A percentile compares a stretch with the other conserved stretches of the same genome.
These are phyloP conservation scores for Austrofundulus limnaeus DNA, from an alignment of 2,113 vertebrate species.

Conservation along the genomic window DNA sequence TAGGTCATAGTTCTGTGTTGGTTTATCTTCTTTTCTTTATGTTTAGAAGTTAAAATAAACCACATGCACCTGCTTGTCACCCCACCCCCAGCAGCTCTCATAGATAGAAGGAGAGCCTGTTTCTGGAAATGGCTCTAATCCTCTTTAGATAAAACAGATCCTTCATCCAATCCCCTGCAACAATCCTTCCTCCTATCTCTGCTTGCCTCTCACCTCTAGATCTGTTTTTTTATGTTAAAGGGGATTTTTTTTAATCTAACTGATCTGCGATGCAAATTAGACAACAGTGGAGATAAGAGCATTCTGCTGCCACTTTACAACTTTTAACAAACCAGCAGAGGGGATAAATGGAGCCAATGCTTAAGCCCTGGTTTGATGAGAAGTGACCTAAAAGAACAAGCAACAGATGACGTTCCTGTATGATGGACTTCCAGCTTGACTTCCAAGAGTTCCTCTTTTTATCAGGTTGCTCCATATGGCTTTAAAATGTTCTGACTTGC, in stretches of 20 bases:
- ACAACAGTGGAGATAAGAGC: constrained; percentile 62
- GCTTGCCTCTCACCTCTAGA: constrained; percentile 27
- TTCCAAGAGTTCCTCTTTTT: neutral
- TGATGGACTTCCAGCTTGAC: constrained; percentile 1
- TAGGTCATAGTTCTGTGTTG: too few relatives aligned
- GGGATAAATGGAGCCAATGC: constrained; percentile 1
- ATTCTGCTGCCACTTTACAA: constrained; percentile 24
- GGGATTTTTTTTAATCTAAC: constrained; percentile 80
- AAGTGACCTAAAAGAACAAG: constrained; percentile 4
- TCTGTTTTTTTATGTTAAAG: constrained; percentile 56
- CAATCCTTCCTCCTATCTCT: constrained; percentile 43
- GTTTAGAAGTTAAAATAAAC: too few relatives aligned
- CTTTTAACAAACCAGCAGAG: constrained; percentile 2
- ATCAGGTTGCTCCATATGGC: neutral
- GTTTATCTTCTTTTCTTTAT: too few relatives aligned
- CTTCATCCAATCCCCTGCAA: constrained; percentile 71
- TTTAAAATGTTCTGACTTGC: neutral
- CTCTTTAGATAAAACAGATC: constrained; percentile 80
- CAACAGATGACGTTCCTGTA: neutral
- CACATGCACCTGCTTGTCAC: too few relatives aligned
- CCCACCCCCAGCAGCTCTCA: constrained; percentile 7
- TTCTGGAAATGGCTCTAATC: constrained; percentile 87
- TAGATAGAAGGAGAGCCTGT: constrained; percentile 69
- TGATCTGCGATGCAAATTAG: constrained; percentile 80
- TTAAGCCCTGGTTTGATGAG: neutral